Conservation (phyloP, 2,797 vertebrate genomes). For the Bucorvus abyssinicus region DNA sequence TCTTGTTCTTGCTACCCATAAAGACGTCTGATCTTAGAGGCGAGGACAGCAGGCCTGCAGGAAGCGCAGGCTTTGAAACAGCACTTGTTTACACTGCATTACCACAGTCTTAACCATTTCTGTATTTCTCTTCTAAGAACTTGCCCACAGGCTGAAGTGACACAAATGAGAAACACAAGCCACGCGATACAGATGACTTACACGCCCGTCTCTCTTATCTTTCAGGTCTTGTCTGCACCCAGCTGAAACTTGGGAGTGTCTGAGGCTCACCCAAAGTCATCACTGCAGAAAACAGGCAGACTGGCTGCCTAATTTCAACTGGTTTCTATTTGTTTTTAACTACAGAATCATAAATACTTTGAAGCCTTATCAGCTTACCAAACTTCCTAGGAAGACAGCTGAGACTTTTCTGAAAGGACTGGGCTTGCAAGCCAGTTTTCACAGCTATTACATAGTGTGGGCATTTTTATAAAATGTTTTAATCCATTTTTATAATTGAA, state of each 20-base stretch:
- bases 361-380: not conserved
- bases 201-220: constrained; percentile 62
- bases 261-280: constrained; percentile 57
- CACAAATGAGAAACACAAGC: constrained; percentile 38
- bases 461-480: constrained; percentile 29
- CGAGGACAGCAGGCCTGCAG: not conserved
- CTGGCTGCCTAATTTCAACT: constrained; percentile 49
- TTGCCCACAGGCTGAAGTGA: not conserved
- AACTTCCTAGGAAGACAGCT: not conserved
- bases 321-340: constrained; percentile 13
- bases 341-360: not conserved
- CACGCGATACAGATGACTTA: not conserved
- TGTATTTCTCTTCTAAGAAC: constrained; percentile 20
- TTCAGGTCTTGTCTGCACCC: constrained; percentile 74
- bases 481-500: constrained; percentile 32
- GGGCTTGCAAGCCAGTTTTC: not conserved
- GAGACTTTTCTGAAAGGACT: not conserved
- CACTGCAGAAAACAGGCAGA: constrained; percentile 33
- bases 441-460: not conserved
- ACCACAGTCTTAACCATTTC: not conserved
- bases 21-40: not conserved
- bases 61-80: not conserved
- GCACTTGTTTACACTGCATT: not conserved
- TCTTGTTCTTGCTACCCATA: not conserved
- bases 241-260: constrained; percentile 32